Conservation (phyloP, 2,113 vertebrate genomes). For the Scartelaos histophorus region DNA sequence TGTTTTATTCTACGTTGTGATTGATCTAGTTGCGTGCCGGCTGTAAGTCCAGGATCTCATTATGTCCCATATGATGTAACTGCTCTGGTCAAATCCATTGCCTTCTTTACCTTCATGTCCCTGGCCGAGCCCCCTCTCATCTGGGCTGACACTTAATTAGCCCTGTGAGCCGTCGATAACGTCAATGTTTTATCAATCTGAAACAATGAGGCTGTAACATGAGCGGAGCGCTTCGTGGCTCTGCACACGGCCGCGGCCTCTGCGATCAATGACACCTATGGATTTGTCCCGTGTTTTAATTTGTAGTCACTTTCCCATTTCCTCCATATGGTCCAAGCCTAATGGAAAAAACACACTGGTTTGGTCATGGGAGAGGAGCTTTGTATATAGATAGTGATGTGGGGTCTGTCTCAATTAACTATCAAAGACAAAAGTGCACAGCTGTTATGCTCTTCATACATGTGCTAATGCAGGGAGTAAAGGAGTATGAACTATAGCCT, state of each 20-base stretch:
- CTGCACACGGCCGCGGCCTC: background rate
- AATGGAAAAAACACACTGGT: constrained; percentile 7
- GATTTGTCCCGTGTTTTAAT: constrained; percentile 14
- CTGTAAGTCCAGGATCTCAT: constrained; percentile 1
- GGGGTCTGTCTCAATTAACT: background rate
- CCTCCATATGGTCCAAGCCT: background rate
- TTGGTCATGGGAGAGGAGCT: background rate
- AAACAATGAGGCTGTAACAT: constrained; percentile 8
- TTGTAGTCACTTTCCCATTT: constrained; percentile 14
- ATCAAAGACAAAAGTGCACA: background rate
- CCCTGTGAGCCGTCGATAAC: constrained; percentile 5
- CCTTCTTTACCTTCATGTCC: constrained; percentile 4
- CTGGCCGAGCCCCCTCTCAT: constrained; percentile 6
- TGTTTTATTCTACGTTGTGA: background rate
- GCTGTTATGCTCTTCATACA: background rate
- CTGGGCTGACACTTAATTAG: constrained; percentile 13
- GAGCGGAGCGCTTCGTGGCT: background rate
- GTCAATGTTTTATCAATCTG: constrained; percentile 15
- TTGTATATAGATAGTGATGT: background rate
- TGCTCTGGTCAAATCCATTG: background rate
- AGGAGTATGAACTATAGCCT: too few species aligned
- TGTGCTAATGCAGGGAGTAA: background rate
- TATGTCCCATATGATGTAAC: constrained; percentile 6
- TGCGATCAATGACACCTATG: constrained; percentile 2
- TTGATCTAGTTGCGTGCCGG: background rate